phyloP scores from a whole-genome alignment of 2,888 invertebrate species.

The Danaus chrysippus region DNA sequence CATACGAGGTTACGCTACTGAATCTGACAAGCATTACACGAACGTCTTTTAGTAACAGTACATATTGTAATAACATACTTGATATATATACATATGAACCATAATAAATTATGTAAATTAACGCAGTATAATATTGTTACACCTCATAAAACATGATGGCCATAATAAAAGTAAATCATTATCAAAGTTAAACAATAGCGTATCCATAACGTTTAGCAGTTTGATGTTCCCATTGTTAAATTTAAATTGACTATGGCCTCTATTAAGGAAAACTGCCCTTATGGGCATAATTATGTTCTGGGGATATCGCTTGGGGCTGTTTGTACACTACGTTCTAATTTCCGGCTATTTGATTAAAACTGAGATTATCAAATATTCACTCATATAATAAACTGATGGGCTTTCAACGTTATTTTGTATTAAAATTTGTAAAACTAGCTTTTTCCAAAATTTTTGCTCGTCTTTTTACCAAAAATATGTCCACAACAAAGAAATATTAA shows the following conservation, averaged over 20 bases:
- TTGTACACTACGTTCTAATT: background rate
- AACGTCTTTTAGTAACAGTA: background rate
- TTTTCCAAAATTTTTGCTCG: no score
- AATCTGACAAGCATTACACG: constrained; percentile 6
- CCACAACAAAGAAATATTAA: no score
- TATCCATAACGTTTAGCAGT: background rate
- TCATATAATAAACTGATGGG: background rate
- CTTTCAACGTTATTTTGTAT: no score
- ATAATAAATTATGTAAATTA: no score
- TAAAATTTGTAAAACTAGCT: no score
- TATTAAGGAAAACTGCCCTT: background rate
- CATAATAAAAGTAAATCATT: background rate
- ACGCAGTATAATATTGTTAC: background rate
- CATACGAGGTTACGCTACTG: constrained; percentile 5
- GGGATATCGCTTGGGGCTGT: background rate
- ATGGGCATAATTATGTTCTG: constrained; percentile 3
- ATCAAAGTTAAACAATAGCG: background rate
- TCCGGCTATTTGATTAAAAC: constrained; percentile 5
- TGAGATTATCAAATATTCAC: background rate
- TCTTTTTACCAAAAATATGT: no score
- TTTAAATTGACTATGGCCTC: constrained; percentile 1
- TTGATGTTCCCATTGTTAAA: constrained; percentile 1
- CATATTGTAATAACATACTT: background rate
- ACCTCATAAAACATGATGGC: background rate
- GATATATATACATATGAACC: background rate